phyloP scores from a whole-genome alignment of 1,140 invertebrate species.

The Lordiphosa collinella region DNA sequence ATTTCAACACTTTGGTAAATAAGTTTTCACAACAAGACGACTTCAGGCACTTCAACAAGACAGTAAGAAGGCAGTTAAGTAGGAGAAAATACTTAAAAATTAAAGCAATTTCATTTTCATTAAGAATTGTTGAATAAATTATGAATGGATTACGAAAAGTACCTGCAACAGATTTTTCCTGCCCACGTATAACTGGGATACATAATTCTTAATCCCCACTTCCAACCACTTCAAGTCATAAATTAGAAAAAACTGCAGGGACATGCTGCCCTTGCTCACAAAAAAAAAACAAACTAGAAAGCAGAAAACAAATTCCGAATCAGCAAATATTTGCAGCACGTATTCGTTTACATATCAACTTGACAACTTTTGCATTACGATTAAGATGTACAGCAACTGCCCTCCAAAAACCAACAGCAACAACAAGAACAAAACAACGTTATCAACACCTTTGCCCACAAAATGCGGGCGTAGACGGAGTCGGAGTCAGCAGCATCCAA shows the following conservation, averaged over 20 bases:
- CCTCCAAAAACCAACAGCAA: slow-evolving; percentile 15
- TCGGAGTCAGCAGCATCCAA: slow-evolving; percentile 26
- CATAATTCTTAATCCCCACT: background rate
- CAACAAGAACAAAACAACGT: slow-evolving; percentile 51
- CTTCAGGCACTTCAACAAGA: slow-evolving; percentile 23
- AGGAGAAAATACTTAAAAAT: too few relatives aligned
- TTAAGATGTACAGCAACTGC: slow-evolving; percentile 65
- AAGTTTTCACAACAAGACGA: slow-evolving; percentile 22
- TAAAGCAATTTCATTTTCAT: too few relatives aligned
- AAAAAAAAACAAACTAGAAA: slow-evolving; percentile 8
- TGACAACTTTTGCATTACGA: slow-evolving; percentile 76
- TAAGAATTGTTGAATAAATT: too few relatives aligned
- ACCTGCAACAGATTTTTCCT: too few relatives aligned
- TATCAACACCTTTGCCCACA: slow-evolving; percentile 67
- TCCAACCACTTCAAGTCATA: slow-evolving; percentile 21
- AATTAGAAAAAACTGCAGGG: slow-evolving; percentile 42
- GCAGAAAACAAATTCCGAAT: slow-evolving; percentile 54
- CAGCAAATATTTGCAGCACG: slow-evolving; percentile 74
- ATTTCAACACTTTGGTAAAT: slow-evolving; percentile 70
- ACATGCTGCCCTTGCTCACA: slow-evolving; percentile 2
- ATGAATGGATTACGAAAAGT: too few relatives aligned
- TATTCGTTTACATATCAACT: slow-evolving; percentile 76
- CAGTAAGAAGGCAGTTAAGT: too few relatives aligned
- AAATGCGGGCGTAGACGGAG: slow-evolving; percentile 18
- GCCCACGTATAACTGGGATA: too few relatives aligned